A percentile compares a stretch with the other conserved stretches of the same genome.
Evolutionary conservation across 2,113 vertebrate genomes (phyloP).

Genomic region (Esox niger): DNA sequence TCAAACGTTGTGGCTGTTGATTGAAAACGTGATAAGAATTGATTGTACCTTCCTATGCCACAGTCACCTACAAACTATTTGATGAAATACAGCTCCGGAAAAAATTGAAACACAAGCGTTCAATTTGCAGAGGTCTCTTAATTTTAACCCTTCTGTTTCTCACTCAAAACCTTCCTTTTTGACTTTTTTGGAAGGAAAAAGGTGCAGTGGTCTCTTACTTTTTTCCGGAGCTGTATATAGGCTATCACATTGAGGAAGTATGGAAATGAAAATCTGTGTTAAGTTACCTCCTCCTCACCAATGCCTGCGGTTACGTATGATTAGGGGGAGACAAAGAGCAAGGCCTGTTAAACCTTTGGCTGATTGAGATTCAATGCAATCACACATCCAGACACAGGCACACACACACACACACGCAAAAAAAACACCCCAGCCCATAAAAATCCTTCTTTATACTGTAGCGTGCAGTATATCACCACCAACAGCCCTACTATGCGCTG

Average conservation of each 20-base stretch:
- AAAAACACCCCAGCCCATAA: neutral
- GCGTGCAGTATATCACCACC: neutral
- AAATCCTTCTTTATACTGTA: neutral
- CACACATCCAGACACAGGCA: slow-evolving; percentile 8
- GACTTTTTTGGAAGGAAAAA: too few relatives aligned
- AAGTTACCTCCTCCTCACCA: slow-evolving; percentile 68
- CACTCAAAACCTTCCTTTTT: too few relatives aligned
- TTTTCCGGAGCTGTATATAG: too few relatives aligned
- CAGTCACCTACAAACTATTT: too few relatives aligned
- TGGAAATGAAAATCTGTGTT: slow-evolving; percentile 14
- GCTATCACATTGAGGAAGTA: neutral
- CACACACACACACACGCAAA: slow-evolving; percentile 1
- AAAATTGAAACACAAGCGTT: too few relatives aligned
- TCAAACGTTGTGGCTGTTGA: neutral
- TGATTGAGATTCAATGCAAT: neutral
- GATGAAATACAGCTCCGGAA: too few relatives aligned
- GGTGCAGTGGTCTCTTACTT: too few relatives aligned
- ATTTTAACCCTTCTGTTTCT: too few relatives aligned
- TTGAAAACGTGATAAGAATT: neutral
- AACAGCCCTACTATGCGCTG: neutral
- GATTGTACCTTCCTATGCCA: neutral
- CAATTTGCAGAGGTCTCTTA: too few relatives aligned
- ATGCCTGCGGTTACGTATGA: slow-evolving; percentile 70
- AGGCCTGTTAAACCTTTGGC: slow-evolving; percentile 17
- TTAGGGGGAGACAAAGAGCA: slow-evolving; percentile 42